A percentile compares a stretch with the other conserved stretches of the same genome.
phyloP scores from a whole-genome alignment of 2,888 invertebrate species.

The Tinea trinotella region DNA sequence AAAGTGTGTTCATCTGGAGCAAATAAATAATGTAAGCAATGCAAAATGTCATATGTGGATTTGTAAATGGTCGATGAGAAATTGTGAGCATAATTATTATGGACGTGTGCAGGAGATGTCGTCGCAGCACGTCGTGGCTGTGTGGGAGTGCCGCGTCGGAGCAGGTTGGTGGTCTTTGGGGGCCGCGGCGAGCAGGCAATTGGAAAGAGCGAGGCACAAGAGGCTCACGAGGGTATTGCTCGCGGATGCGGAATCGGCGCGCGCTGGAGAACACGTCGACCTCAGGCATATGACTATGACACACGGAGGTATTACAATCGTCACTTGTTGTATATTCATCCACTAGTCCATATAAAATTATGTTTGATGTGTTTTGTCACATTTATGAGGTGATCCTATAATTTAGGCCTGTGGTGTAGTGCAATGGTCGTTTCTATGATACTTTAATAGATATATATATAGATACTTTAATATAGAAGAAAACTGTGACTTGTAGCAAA shows the following conservation, averaged over 20 bases:
- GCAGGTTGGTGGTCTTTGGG: conserved; percentile 89
- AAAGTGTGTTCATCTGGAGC: neutral
- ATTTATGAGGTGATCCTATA: neutral
- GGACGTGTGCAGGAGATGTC: conserved; percentile 45
- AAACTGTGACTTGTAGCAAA: no score
- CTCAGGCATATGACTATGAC: conserved; percentile 38
- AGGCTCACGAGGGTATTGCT: conserved; percentile 86
- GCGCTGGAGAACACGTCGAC: conserved; percentile 85
- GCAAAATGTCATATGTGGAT: no score
- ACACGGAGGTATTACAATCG: neutral
- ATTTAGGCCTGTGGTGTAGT: no score
- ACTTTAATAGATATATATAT: no score
- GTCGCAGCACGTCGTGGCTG: conserved; percentile 80
- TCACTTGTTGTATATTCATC: no score
- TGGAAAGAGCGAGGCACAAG: conserved; percentile 88
- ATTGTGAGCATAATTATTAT: no score
- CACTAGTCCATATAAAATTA: no score
- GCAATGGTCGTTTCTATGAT: no score
- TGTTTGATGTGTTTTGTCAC: no score
- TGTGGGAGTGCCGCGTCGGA: conserved; percentile 84
- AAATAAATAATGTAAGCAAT: neutral
- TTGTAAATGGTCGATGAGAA: no score
- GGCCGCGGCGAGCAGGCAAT: conserved; percentile 86
- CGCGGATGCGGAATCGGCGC: conserved; percentile 88
- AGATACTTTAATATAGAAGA: conserved; percentile 24